phyloP scores from a whole-genome alignment of 1,140 invertebrate genomes.

The Gryon sp. region DNA sequence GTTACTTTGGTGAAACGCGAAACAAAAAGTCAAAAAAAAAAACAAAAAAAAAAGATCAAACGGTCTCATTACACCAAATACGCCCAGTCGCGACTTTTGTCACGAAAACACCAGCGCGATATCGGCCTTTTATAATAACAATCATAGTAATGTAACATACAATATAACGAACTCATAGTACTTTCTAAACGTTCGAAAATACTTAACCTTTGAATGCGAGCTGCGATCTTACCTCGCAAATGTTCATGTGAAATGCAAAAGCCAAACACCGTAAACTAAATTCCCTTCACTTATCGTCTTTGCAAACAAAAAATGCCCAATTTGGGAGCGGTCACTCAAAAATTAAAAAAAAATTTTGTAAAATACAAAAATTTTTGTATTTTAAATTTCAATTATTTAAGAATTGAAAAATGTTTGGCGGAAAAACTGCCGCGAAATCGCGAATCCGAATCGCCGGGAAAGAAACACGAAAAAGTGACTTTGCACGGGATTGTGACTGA shows the following conservation, averaged over 20 bases:
- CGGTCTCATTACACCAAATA: conserved; percentile 33
- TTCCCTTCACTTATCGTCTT: conserved; percentile 2
- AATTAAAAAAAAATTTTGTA: too few species aligned
- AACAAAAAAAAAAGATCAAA: conserved; percentile 19
- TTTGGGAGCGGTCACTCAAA: not conserved
- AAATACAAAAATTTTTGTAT: too few species aligned
- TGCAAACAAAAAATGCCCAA: not conserved
- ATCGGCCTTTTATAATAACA: conserved; percentile 45
- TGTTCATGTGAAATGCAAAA: conserved; percentile 35
- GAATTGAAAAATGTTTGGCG: too few species aligned
- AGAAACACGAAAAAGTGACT: conserved; percentile 5
- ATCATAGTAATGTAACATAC: conserved; percentile 45
- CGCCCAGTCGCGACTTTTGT: conserved; percentile 30
- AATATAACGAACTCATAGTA: conserved; percentile 47
- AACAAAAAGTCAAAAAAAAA: not conserved
- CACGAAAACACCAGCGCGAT: conserved; percentile 41
- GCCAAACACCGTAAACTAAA: conserved; percentile 8
- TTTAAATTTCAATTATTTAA: too few species aligned
- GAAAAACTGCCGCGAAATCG: conserved; percentile 1
- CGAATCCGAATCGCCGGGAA: conserved; percentile 3
- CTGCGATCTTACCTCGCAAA: conserved; percentile 55
- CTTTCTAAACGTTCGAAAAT: conserved; percentile 67
- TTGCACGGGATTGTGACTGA: conserved; percentile 35
- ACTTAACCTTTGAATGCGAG: conserved; percentile 65
- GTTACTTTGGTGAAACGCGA: not conserved